Conservation (phyloP, 2,113 vertebrate genomes). For the Willisornis vidua region DNA sequence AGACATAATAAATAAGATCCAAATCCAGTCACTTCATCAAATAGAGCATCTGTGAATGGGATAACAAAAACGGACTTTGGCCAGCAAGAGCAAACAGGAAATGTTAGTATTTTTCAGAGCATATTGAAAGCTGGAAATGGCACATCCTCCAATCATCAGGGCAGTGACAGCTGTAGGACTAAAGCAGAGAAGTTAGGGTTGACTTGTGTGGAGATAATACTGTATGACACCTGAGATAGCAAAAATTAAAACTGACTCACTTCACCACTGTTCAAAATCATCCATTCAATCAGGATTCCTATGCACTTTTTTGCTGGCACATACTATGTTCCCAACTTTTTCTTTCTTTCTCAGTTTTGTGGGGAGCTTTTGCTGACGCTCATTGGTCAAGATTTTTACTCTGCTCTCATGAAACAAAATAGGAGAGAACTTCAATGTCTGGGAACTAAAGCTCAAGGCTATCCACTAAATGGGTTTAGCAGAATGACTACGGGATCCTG, state of each 20-base stretch:
- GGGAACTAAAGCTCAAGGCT: background rate
- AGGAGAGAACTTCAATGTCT: background rate
- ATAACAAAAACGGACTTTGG: background rate
- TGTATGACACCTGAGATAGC: background rate
- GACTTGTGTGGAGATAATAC: background rate
- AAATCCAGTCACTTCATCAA: background rate
- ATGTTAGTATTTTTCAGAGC: rapidly evolving
- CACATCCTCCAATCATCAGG: background rate
- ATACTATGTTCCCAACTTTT: background rate
- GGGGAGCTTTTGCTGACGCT: background rate
- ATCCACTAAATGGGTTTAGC: background rate
- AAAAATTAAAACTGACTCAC: background rate
- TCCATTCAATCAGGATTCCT: background rate
- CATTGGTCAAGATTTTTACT: background rate
- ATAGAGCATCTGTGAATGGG: background rate
- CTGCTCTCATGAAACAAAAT: background rate
- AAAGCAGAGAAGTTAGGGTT: background rate
- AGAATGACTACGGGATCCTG: background rate
- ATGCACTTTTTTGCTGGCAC: rapidly evolving
- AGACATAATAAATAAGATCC: background rate
- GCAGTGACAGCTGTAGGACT: background rate
- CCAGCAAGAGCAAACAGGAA: background rate
- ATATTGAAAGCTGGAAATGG: background rate
- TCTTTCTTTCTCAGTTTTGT: background rate
- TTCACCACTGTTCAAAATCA: background rate